Base-by-base conservation (phyloP, 2,888 invertebrate species). In the Cataglyphis altisquamis region DNA sequence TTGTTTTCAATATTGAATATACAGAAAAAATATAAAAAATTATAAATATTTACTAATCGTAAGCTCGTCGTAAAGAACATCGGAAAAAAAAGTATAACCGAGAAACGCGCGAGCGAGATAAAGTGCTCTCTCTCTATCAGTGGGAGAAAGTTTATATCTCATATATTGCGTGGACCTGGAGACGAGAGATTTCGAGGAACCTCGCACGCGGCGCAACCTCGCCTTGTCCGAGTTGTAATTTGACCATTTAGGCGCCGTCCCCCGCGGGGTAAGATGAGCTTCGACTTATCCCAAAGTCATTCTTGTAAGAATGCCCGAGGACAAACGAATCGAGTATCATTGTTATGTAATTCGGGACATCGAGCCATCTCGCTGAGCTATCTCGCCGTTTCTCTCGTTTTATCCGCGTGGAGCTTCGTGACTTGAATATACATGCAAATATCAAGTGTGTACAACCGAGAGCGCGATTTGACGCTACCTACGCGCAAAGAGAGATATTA, bases 271-370 rank as follows among this genome's bases (percentile, higher is more conserved):
- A 89, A 89, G 91, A 93, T 92, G 92, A 90, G 92, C 89, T 91
- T 92, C 91, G 91, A 91, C 89, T 90, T 93, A 92, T 91, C 91
- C 70, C 92, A 91, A 91, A 94, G 93, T 94, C 93, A 94, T 93
- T 93, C 93, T 92, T 90, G 92, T 92, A 93, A 92, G 93, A 93
- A 93, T 88, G 89, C 87, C 88, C 87, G 74, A 52, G 48, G 82
- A 85, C 86, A 89, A 90, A 91, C 90, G 89, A 87, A 88, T 89
- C 90, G 87, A 90, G 92, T 91, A 87, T 90, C 89, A 86, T 90
- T 82, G 86, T 90, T 90, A 86, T 84, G 88, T 86, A 89, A 90
- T 83, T 67, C 70, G 67, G 64, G 70, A 72, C 60, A 85, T 60
- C 41, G 70, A 70, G n/a, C n/a, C n/a, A n/a, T n/a, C n/a, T n/a